These are phyloP conservation scores for Semnopithecus entellus DNA, from an alignment of 2,113 vertebrate genomes.

Conservation along the genomic window DNA sequence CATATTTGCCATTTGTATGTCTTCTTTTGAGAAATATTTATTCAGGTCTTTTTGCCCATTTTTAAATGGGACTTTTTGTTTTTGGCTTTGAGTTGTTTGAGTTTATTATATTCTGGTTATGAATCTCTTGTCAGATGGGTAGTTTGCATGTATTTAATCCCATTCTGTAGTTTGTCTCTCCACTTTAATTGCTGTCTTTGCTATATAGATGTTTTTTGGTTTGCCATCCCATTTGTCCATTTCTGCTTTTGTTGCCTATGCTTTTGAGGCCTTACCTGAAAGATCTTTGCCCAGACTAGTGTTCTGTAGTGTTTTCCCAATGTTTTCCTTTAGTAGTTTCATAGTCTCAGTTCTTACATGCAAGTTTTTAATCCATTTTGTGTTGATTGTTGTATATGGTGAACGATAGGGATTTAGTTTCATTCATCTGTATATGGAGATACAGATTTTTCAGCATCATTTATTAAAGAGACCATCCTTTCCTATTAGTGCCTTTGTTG, in stretches of 20 bases:
- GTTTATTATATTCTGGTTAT: neutral
- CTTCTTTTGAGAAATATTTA: neutral
- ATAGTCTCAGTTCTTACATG: neutral
- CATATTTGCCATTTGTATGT: neutral
- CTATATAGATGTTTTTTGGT: neutral
- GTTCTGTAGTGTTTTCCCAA: neutral
- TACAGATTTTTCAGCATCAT: neutral
- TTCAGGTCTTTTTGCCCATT: neutral
- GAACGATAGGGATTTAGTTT: neutral
- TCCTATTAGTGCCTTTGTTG: neutral
- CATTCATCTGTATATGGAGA: neutral
- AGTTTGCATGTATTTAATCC: neutral
- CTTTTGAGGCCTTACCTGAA: neutral
- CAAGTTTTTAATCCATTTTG: neutral
- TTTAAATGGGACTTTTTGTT: neutral
- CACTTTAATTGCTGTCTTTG: neutral
- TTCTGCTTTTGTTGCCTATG: neutral
- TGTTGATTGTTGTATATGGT: neutral
- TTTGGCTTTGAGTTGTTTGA: neutral
- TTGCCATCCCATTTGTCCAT: neutral
- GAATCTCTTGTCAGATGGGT: neutral
- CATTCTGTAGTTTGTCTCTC: neutral
- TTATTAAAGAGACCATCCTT: neutral
- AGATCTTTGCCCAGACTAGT: neutral
- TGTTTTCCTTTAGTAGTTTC: neutral